A percentile compares a stretch with the other conserved stretches of the same genome.
These are phyloP conservation scores for Chaitophorus viminalis DNA, from an alignment of 2,888 invertebrate species.

Conservation along the genomic window DNA sequence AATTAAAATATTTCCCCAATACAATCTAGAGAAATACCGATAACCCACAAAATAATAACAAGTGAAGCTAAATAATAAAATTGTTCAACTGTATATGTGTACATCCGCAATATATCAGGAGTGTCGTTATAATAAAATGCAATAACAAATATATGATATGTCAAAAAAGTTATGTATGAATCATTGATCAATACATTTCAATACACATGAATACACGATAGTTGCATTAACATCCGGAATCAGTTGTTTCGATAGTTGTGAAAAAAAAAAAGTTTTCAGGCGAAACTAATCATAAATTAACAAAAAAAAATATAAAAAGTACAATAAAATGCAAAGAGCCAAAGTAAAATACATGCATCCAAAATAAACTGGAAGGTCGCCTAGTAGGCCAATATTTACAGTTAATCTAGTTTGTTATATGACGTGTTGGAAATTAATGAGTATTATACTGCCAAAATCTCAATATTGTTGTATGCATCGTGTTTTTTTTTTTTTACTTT, in stretches of 20 bases:
- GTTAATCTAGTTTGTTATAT: not conserved
- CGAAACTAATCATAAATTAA: not conserved
- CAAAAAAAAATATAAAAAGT: not conserved
- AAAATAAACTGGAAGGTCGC: not conserved
- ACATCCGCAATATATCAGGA: no score
- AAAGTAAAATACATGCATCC: not conserved
- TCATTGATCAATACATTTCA: not conserved
- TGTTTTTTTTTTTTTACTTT: not conserved
- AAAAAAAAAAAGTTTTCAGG: not conserved
- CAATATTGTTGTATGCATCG: not conserved
- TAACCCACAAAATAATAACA: no score
- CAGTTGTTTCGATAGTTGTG: not conserved
- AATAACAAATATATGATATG: no score
- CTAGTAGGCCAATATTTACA: not conserved
- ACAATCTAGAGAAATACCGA: no score
- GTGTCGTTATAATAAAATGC: no score
- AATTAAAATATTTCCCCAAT: no score
- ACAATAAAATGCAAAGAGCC: not conserved
- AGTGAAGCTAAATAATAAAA: no score
- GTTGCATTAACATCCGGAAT: no score
- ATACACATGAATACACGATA: no score
- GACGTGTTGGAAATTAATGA: not conserved
- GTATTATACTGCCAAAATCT: not conserved
- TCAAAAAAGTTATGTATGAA: not conserved
- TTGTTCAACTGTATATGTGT: no score